These are phyloP conservation scores for Zaprionus lineosus DNA, from an alignment of 2,888 invertebrate species.

Conservation along the genomic window DNA sequence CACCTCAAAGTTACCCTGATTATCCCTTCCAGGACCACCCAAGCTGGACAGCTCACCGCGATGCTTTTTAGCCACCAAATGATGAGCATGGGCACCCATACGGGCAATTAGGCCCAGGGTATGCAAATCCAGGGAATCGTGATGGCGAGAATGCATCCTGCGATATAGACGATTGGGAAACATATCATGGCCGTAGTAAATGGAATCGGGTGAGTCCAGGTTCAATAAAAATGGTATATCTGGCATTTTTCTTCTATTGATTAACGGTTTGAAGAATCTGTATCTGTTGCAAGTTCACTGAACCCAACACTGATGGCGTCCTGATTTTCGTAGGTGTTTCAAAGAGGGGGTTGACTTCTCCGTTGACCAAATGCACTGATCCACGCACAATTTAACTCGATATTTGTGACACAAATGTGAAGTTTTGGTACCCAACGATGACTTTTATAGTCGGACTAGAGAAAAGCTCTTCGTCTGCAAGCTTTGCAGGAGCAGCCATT, in stretches of 20 bases:
- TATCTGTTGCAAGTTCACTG: constrained; percentile 65
- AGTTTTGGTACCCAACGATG: constrained; percentile 29
- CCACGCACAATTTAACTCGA: constrained; percentile 27
- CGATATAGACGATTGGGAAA: constrained; percentile 79
- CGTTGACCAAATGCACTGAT: constrained; percentile 1
- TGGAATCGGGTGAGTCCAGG: constrained; percentile 70
- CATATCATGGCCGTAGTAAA: constrained; percentile 78
- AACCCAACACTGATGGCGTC: constrained; percentile 42
- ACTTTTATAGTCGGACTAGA: constrained; percentile 47
- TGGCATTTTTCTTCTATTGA: constrained; percentile 62
- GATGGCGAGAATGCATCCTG: constrained; percentile 70
- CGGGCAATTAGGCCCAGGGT: constrained; percentile 76
- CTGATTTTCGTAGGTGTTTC: constrained; percentile 43
- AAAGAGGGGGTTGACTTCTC: constrained; percentile 50
- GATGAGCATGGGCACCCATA: constrained; percentile 74
- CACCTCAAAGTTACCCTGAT: constrained; percentile 86
- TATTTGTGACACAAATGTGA: constrained; percentile 50
- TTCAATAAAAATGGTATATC: constrained; percentile 79
- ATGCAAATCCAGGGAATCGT: constrained; percentile 70
- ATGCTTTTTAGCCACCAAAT: constrained; percentile 59
- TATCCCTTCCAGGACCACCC: constrained; percentile 80
- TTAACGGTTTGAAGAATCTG: constrained; percentile 34
- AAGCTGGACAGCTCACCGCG: constrained; percentile 49
- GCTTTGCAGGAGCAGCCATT: constrained; percentile 48
- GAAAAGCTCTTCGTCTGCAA: constrained; percentile 35